These are phyloP conservation scores for Lacerta bilineata DNA, from an alignment of 2,797 vertebrate species.

Conservation along the genomic window DNA sequence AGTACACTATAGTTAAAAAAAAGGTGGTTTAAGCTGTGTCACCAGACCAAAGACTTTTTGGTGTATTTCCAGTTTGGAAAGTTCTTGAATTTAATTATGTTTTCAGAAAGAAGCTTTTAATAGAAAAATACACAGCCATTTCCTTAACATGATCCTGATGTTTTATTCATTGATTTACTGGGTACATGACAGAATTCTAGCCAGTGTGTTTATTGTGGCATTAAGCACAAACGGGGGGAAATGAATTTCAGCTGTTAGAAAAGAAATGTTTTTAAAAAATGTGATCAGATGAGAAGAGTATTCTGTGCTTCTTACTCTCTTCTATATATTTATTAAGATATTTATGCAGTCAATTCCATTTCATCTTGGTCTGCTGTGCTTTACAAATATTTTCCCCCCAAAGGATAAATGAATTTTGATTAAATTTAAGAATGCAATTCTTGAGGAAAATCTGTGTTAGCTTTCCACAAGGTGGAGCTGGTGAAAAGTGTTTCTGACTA, in stretches of 20 bases:
- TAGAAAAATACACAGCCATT: constrained; percentile 72
- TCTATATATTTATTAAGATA: constrained; percentile 57
- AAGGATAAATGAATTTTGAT: constrained; percentile 20
- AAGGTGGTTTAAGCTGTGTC: constrained; percentile 63
- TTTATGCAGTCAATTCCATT: constrained; percentile 44
- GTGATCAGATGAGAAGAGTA: constrained; percentile 76
- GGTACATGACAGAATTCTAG: constrained; percentile 72
- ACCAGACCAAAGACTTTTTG: constrained; percentile 48
- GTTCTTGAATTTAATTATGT: constrained; percentile 69
- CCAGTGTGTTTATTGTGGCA: constrained; percentile 72
- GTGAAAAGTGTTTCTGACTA: background rate
- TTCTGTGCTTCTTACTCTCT: constrained; percentile 53
- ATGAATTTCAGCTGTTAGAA: constrained; percentile 78
- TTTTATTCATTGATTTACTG: constrained; percentile 72
- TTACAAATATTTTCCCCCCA: constrained; percentile 15
- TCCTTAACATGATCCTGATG: constrained; percentile 74
- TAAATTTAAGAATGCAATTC: background rate
- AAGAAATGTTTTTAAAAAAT: constrained; percentile 71
- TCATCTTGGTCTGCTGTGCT: constrained; percentile 4
- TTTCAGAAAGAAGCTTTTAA: constrained; percentile 76
- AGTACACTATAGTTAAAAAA: background rate
- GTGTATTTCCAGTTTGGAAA: constrained; percentile 74
- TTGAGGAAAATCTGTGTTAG: background rate
- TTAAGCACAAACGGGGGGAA: constrained; percentile 71
- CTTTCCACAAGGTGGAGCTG: background rate